These are phyloP conservation scores for Lucifuga dentata DNA, from an alignment of 2,113 vertebrate genomes.

Conservation along the genomic window DNA sequence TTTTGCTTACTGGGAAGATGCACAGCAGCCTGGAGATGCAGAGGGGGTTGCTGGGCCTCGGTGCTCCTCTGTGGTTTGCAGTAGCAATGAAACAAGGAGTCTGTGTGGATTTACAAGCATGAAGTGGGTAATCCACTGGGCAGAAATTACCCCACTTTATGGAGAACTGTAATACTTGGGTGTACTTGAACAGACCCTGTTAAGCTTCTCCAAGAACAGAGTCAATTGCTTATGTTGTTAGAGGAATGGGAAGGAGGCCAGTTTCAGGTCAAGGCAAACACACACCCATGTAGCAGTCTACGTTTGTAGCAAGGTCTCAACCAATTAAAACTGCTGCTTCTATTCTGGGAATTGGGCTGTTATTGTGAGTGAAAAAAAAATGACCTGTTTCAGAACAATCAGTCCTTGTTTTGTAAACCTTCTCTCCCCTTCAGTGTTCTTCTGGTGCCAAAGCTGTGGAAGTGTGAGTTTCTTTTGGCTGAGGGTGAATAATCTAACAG, in stretches of 20 bases:
- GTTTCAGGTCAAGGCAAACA: slow-evolving; percentile 27
- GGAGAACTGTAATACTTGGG: slow-evolving; percentile 48
- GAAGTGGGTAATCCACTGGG: slow-evolving; percentile 63
- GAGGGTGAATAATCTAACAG: no score
- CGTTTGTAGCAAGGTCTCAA: neutral
- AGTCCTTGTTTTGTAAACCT: slow-evolving; percentile 26
- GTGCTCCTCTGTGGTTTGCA: slow-evolving; percentile 31
- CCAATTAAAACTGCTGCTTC: slow-evolving; percentile 13
- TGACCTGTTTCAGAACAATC: slow-evolving; percentile 23
- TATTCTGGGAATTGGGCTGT: slow-evolving; percentile 43
- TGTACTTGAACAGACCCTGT: slow-evolving; percentile 33
- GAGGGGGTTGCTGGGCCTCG: neutral
- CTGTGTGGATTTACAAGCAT: slow-evolving; percentile 45
- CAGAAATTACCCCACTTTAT: slow-evolving; percentile 62
- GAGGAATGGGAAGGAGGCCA: slow-evolving; percentile 35
- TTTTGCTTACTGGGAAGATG: slow-evolving; percentile 33
- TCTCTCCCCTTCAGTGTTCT: slow-evolving; percentile 2
- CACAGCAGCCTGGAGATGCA: slow-evolving; percentile 44
- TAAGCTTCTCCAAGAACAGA: slow-evolving; percentile 36
- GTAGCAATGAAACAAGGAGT: slow-evolving; percentile 46
- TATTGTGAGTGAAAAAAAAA: slow-evolving; percentile 1
- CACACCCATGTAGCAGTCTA: neutral
- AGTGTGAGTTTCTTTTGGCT: slow-evolving; percentile 3
- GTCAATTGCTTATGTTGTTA: slow-evolving; percentile 49
- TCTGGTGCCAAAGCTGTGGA: slow-evolving; percentile 8